Base-by-base conservation (phyloP, 1,140 invertebrate genomes). In the Meloidogyne exigua region DNA sequence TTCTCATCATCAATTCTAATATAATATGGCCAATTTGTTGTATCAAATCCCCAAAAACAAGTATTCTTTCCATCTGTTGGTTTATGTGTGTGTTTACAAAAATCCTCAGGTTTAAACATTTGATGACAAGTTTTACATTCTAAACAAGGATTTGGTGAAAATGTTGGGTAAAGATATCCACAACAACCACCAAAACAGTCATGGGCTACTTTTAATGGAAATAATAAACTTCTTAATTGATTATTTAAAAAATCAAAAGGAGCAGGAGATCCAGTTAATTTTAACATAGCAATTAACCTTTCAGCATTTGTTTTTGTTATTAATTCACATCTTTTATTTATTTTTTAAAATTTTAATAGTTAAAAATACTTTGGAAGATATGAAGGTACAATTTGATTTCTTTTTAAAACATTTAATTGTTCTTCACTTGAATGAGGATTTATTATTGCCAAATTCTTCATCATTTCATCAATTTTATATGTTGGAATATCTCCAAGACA, bases 261-360 rank as follows among this genome's bases (percentile, higher is more conserved):
- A 23, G 57, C 62, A 10, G 72, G 57, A 73, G 23, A 64, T 65
- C 72, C 72, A 13, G 18, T 64, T 26, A 36, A 64, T 25, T 73
- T 66, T 65, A 73, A 32, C 42, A 73, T 26, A 21, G 72, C 62
- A n/a, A 73, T 73, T 42, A 73, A 39, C n/a, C 72, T 57, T 73
- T 73, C 72, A 23, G 72, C 72, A 32, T 73, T 73, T 23, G 72
- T 73, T 73, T 73, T 73, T 42, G 72, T 73, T 26, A 73, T 73
- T 15, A 73, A 32, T 64, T 73, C 72, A 36, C 72, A 73, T 62
- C 72, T 73, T 62, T 32, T 18, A 69, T 63, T 49, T n/a, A n/a
- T 44, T 64, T 72, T 23, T 9, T 9, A 57, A 28, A 28, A 63
- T 26, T 18, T 18, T 18, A 49, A 72, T n/a, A n/a, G n/a, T n/a